These are phyloP conservation scores for Merluccius polli DNA, from an alignment of 2,797 vertebrate genomes.

Conservation along the genomic window DNA sequence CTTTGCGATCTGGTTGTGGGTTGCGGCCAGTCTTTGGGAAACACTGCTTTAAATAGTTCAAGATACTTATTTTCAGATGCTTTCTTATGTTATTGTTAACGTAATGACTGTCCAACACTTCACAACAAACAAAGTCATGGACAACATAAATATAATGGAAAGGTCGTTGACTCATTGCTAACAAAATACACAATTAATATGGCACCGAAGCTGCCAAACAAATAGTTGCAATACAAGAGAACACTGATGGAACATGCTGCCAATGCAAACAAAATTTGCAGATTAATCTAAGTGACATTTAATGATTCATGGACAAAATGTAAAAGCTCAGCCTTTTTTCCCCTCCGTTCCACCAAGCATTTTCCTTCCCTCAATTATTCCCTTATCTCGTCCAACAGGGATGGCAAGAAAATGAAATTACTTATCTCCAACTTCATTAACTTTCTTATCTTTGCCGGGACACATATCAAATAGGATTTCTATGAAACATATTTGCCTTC, in stretches of 20 bases:
- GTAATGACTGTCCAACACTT: not conserved
- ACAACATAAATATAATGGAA: not conserved
- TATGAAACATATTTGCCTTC: conserved; percentile 41
- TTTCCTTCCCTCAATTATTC: conserved; percentile 43
- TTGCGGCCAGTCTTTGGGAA: no score
- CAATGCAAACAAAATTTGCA: conserved; percentile 19
- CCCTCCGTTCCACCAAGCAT: conserved; percentile 34
- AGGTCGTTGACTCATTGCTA: not conserved
- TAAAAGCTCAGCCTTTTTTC: conserved; percentile 37
- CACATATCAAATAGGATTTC: conserved; percentile 61
- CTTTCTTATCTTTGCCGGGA: conserved; percentile 57
- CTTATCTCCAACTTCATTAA: conserved; percentile 68
- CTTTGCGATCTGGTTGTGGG: no score
- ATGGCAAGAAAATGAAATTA: conserved; percentile 66
- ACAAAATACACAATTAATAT: conserved; percentile 14
- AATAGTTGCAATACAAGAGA: not conserved
- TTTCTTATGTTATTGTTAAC: not conserved
- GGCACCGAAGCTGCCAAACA: not conserved
- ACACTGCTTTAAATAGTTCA: not conserved
- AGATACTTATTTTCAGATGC: not conserved
- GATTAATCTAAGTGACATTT: conserved; percentile 28
- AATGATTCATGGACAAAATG: conserved; percentile 44
- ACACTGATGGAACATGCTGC: not conserved
- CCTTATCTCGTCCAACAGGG: conserved; percentile 52
- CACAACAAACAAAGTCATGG: not conserved